Base-by-base conservation (phyloP, 2,797 vertebrate genomes). In the Gymnocypris eckloni region DNA sequence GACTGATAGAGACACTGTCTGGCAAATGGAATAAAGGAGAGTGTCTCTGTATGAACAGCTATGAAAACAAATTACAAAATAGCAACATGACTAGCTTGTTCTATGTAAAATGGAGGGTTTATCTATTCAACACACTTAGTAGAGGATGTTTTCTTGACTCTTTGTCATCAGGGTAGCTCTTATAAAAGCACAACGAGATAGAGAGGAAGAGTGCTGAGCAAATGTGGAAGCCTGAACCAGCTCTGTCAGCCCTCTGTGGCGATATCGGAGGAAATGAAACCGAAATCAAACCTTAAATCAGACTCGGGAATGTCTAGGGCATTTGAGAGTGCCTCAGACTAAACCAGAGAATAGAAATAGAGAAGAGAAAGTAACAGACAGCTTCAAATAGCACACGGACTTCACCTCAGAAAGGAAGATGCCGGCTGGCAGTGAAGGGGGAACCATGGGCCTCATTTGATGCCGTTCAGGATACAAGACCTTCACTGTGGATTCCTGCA, bases 341-440 rank as follows among this genome's bases (percentile, higher is more conserved):
- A 64, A 73, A 77, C 25, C 39, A 70, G 13, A 71, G 20, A 85
- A 70, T 18, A 83, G 56, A 87, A 89, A 82, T 1, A 52, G 70
- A 70, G 86, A 89, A 89, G 61, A 80, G 88, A 89, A 89, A 89
- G 76, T 70, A 70, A 50, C 37, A 28, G 18, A 66, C 54, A 15
- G 20, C 43, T 83, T 59, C 41, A 50, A 87, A 54, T 64, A 83
- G 59, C 67, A 64, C 12, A 48, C 11, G 22, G 71, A 85, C 70
- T 79, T 69, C 48, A 78, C 79, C 39, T 54, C 39, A 52, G 56
- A 66, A 43, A 81, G 37, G 33, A 37, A 61, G 76, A 66, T 13
- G 41, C 12, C 56, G 69, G 25, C 41, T 75, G 76, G 73, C 41
- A 80, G 6, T 39, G 67, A 75, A 69, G 82, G 25, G 10, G 79